Evolutionary conservation across 2,888 invertebrate species (phyloP).

Genomic region (Eubasilissa splendida): DNA sequence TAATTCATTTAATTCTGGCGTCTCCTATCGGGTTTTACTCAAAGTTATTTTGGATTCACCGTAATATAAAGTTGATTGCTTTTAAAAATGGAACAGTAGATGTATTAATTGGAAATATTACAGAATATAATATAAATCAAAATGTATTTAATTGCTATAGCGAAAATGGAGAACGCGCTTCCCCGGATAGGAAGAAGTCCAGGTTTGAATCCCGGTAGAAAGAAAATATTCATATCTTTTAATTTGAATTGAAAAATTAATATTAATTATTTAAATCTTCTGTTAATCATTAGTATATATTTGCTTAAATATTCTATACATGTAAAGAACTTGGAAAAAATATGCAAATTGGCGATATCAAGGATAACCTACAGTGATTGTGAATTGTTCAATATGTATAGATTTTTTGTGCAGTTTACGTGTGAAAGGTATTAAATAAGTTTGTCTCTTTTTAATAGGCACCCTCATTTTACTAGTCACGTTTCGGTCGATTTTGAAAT

Average conservation of each 20-base stretch:
- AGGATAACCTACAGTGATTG: not conserved
- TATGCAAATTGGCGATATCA: not conserved
- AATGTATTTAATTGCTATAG: no score
- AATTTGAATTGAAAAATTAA: no score
- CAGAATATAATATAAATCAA: no score
- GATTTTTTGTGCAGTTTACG: not conserved
- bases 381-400: not conserved
- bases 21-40: no score
- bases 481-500: not conserved
- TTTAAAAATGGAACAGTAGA: no score
- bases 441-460: not conserved
- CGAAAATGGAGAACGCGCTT: no score
- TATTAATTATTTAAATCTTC: not conserved
- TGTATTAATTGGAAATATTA: no score
- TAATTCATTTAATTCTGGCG: no score
- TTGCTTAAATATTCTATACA: not conserved
- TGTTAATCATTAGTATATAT: not conserved
- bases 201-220: not conserved
- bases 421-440: not conserved
- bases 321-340: not conserved
- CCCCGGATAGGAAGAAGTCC: not conserved
- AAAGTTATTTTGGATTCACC: no score
- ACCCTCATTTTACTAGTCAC: not conserved
- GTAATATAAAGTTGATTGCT: no score
- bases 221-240: no score